Base-by-base conservation (phyloP, 2,888 invertebrate species). In the Chalcosyrphus nemorum region DNA sequence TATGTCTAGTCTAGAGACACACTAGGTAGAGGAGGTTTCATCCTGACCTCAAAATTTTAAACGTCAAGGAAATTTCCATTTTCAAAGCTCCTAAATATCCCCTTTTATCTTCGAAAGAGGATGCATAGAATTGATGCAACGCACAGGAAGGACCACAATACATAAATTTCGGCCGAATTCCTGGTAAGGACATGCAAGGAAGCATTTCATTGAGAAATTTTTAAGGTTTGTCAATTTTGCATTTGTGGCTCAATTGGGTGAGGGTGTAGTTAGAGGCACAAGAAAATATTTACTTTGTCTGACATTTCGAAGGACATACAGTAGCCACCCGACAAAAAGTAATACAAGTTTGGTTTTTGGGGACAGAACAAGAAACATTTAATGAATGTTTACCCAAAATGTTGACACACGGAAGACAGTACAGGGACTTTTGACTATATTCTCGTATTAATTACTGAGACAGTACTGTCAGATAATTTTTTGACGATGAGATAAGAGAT, bases 301-400 rank as follows among this genome's bases (percentile, higher is more conserved):
- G 65, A 47, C 71, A 63, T 78, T 63, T 47, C 45, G 45, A 71
- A 65, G 32, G 65, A 66, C 35, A 38, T 38, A 13, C n/a, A n/a
- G n/a, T n/a, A n/a, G n/a, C n/a, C n/a, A n/a, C 13, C 11, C 38
- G 13, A 1, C 13, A 5, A 38, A 6, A 13, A 38, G 38, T n/a
- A n/a, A 38, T 38, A 50, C 4, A n/a, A 50, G 24, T 56, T 75
- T 11, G 43, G n/a, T 56, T 61, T 27, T n/a, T 5, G 2, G 15
- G 15, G 17, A 38, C 19, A 27, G 11, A 41, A 6, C 5, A 41
- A 43, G 7, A 29, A 21, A 27, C 45, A 63, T 75, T 68, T 75
- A 75, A 81, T 81, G 54, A 68, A 81, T 81, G 75, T 81, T 68
- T 75, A 41, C 38, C 21, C 38, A 35, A 32, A 38, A 50, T 75